phyloP scores from a whole-genome alignment of 2,797 vertebrate species.

The Myotis planiceps region DNA sequence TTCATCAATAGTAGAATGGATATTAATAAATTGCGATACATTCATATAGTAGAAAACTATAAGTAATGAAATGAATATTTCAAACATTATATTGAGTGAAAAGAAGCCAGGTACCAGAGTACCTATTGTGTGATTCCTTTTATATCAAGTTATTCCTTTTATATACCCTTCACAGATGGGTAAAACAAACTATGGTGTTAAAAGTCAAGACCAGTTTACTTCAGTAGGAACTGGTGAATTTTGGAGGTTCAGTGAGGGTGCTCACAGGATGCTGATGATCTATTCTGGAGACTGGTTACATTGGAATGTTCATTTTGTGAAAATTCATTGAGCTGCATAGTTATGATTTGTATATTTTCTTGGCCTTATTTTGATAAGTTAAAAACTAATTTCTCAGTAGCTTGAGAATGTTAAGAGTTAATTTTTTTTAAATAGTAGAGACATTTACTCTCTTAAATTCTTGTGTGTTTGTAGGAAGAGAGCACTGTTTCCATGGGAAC shows the following conservation, averaged over 20 bases:
- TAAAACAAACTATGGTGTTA: background rate
- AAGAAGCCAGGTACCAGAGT: background rate
- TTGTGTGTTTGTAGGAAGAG: slow-evolving; percentile 62
- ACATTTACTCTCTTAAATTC: slow-evolving; percentile 64
- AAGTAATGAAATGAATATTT: slow-evolving; percentile 33
- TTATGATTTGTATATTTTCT: background rate
- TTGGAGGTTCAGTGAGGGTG: background rate
- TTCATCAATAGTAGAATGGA: background rate
- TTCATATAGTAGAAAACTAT: background rate
- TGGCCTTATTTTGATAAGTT: slow-evolving; percentile 16
- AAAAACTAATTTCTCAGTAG: slow-evolving; percentile 36
- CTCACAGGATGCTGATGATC: background rate
- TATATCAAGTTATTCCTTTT: background rate
- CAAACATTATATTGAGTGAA: background rate
- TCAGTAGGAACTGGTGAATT: background rate
- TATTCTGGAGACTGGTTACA: background rate
- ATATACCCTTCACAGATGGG: slow-evolving; percentile 47
- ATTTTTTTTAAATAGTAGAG: slow-evolving; percentile 50
- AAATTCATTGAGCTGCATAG: background rate
- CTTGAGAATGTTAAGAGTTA: slow-evolving; percentile 69
- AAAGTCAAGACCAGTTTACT: background rate
- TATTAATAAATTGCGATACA: background rate
- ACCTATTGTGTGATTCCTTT: background rate
- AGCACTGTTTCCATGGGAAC: slow-evolving; percentile 84
- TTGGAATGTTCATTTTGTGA: slow-evolving; percentile 21